Base-by-base conservation (phyloP, 1,140 invertebrate genomes). In the Laodelphax striatellus region DNA sequence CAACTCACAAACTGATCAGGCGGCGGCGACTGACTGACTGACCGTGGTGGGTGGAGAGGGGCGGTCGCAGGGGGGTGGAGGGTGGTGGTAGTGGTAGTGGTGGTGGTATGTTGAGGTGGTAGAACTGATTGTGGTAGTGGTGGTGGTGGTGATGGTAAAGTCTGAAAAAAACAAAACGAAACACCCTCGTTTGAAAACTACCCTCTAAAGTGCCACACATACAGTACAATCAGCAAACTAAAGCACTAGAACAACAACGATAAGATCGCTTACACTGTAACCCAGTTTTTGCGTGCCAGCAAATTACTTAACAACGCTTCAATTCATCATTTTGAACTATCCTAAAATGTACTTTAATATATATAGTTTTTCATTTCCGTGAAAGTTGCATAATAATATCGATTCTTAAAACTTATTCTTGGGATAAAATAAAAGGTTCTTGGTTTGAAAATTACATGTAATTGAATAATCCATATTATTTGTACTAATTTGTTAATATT, bases 131-230 rank as follows among this genome's bases (percentile, higher is more conserved):
- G 17, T 24, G 28, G 52, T 19, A 52, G 57, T 43, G 21, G 14
- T 52, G 24, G 46, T 14, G 22, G 44, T 44, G 59, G 59, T 60
- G 52, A 60, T 22, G 46, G 21, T 50, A 50, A 60, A 42, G 52
- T 55, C 52, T 54, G 52, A 50, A 60, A 60, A 60, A 60, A 55
- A 55, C 31, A 38, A 17, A 60, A 52, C 38, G 44, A 55, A 60
- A 60, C 59, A 60, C 59, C 59, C 58, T 44, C 46, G 52, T 60
- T 60, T 60, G 59, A 55, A 43, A 55, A 43, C 41, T 38, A 17
- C 58, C 59, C 34, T 42, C 46, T 50, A 22, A 50, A 50, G 46
- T 22, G 21, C 46, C 46, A 50, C 46, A 50, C 46, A 50, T 19
- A 50, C 16, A 19, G 46, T 50, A 50, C 21, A 22, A 28, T 28